Base-by-base conservation (phyloP, 2,888 invertebrate species). In the Gibbula magus region DNA sequence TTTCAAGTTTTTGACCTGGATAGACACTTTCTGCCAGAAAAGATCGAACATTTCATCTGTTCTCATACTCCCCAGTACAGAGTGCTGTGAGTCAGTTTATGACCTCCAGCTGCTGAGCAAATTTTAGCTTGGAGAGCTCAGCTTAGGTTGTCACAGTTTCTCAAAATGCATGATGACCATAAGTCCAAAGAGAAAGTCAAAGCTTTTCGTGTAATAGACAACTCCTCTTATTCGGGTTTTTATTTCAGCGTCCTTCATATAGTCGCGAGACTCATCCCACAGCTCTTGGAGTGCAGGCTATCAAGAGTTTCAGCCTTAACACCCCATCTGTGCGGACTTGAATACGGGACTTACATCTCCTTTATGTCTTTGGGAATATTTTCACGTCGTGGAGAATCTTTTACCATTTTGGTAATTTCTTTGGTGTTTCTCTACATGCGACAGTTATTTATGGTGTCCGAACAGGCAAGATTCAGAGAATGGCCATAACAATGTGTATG, bases 321-420 rank as follows among this genome's bases (percentile, higher is more conserved):
- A 35, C 82, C 83, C 79, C 82, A 84, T n/a, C 85, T 45, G 10
- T 81, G 84, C 52, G 84, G 84, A 80, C 85, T 82, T 53, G 79
- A 80, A 0, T 81, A 77, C 22, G 78, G 78, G n/a, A 18, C 73
- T 39, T 83, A 39, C 25, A 82, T 79, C 20, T 75, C 16, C 66
- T 82, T 86, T 1, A 86, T 8, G 4, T 79, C 13, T 22, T 83
- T 45, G 67, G 83, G 76, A 18, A 54, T 52, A 10, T 53, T 53
- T 16, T 86, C 81, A 13, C 81, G 75, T 75, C 75, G 78, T 18
- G 85, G 84, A 45, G 85, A 86, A 25, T 73, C 73, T 61, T 83
- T 84, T 8, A 86, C 32, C n/a, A 86, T 77, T 20, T 83, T 86
- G 3, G 80, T 74, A 20, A 84, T 84, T 61, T 86, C 84, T 32